These are phyloP conservation scores for Lacerta viridis DNA, from an alignment of 2,797 vertebrate genomes.

Conservation along the genomic window DNA sequence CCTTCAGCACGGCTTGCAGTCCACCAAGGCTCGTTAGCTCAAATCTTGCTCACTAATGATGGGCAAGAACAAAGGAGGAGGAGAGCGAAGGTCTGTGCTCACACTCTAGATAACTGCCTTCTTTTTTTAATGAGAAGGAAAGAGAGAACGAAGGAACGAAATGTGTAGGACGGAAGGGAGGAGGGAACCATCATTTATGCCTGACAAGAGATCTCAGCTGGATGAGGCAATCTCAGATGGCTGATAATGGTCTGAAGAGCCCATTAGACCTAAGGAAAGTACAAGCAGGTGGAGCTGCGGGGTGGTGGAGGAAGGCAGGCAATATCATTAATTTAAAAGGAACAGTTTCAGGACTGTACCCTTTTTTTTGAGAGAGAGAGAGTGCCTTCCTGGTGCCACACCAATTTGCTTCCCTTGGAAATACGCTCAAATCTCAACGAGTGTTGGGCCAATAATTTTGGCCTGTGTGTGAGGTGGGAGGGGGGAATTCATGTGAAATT, in stretches of 20 bases:
- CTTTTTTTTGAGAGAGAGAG: no score
- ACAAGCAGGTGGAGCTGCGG: neutral
- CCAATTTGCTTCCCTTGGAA: neutral
- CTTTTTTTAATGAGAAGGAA: neutral
- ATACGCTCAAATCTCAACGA: neutral
- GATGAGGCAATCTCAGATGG: neutral
- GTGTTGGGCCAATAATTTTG: no score
- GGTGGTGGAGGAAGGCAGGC: neutral
- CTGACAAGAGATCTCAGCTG: neutral
- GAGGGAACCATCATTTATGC: neutral
- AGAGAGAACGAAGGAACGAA: neutral
- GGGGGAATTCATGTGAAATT: neutral
- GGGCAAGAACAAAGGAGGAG: neutral
- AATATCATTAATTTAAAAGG: neutral
- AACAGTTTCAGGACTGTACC: no score
- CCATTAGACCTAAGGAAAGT: slow-evolving; percentile 27
- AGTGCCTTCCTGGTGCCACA: neutral
- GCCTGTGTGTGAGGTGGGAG: neutral
- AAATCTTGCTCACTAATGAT: neutral
- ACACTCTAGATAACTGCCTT: no score
- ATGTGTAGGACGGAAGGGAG: neutral
- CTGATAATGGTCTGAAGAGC: neutral
- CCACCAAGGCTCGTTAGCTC: neutral
- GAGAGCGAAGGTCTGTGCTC: neutral
- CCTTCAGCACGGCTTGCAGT: no score